Conservation (phyloP, 2,888 invertebrate genomes). For the Portevinia maculata region DNA sequence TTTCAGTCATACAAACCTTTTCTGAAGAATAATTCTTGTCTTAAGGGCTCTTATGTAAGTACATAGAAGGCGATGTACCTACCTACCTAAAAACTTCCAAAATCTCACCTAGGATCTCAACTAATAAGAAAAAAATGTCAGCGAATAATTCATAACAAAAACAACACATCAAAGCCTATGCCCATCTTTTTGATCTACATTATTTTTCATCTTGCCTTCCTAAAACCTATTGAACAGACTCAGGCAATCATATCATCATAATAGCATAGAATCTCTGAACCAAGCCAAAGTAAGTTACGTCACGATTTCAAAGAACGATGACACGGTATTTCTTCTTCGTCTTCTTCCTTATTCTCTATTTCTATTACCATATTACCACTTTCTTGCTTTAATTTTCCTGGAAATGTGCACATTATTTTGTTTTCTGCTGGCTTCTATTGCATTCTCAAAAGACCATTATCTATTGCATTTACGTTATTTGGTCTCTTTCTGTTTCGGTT, state of each 20-base stretch:
- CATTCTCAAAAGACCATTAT: not conserved
- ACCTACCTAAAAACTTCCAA: too few relatives aligned
- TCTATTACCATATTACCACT: not conserved
- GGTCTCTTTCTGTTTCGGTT: not conserved
- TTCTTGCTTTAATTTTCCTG: slow-evolving; percentile 52
- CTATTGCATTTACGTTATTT: not conserved
- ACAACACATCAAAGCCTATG: not conserved
- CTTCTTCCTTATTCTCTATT: slow-evolving; percentile 21
- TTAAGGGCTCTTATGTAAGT: too few relatives aligned
- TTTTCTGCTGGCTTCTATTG: not conserved
- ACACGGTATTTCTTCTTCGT: slow-evolving; percentile 45
- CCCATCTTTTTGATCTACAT: not conserved
- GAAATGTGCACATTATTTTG: slow-evolving; percentile 40
- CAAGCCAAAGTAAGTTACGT: slow-evolving; percentile 51
- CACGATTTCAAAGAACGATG: slow-evolving; percentile 62
- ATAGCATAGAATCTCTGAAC: slow-evolving; percentile 53
- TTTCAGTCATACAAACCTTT: too few relatives aligned
- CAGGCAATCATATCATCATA: slow-evolving; percentile 38
- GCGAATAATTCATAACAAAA: too few relatives aligned
- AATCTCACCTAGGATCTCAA: too few relatives aligned
- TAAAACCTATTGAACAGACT: slow-evolving; percentile 1
- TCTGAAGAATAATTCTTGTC: too few relatives aligned
- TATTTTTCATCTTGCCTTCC: not conserved
- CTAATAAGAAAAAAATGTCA: too few relatives aligned
- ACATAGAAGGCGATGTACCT: too few relatives aligned